phyloP scores from a whole-genome alignment of 2,797 vertebrate genomes.

The Gobionotothen gibberifrons region DNA sequence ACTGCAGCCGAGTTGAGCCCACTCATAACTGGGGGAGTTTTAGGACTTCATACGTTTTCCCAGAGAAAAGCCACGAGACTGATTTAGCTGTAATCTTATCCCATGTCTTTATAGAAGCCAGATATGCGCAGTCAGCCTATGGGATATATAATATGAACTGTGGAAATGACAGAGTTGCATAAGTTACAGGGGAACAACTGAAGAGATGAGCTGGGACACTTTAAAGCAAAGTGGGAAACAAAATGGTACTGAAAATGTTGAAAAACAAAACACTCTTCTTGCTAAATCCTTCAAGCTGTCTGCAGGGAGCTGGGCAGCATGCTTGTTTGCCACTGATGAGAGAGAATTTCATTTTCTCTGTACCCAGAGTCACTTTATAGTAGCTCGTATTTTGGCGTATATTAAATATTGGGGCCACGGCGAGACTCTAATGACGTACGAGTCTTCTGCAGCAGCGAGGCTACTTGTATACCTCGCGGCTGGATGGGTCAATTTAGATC shows the following conservation, averaged over 20 bases:
- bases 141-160: conserved; percentile 63
- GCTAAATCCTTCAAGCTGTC: conserved; percentile 65
- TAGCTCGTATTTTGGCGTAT: conserved; percentile 78
- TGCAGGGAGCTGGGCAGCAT: conserved; percentile 70
- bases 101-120: conserved; percentile 87
- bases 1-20: conserved; percentile 81
- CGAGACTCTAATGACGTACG: conserved; percentile 87
- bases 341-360: conserved; percentile 86
- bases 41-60: conserved; percentile 89
- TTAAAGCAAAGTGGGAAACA: neutral
- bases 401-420: conserved; percentile 87
- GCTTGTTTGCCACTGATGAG: conserved; percentile 84
- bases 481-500: conserved; percentile 83
- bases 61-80: conserved; percentile 85
- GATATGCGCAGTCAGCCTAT: conserved; percentile 69
- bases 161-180: conserved; percentile 68
- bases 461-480: conserved; percentile 79
- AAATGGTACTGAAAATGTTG: conserved; percentile 4
- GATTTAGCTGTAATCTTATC: conserved; percentile 88
- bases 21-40: conserved; percentile 83
- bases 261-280: neutral
- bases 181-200: conserved; percentile 38
- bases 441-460: conserved; percentile 85
- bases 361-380: conserved; percentile 81
- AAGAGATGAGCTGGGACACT: conserved; percentile 42